phyloP scores from a whole-genome alignment of 2,888 invertebrate genomes.

The Troides aeacus region DNA sequence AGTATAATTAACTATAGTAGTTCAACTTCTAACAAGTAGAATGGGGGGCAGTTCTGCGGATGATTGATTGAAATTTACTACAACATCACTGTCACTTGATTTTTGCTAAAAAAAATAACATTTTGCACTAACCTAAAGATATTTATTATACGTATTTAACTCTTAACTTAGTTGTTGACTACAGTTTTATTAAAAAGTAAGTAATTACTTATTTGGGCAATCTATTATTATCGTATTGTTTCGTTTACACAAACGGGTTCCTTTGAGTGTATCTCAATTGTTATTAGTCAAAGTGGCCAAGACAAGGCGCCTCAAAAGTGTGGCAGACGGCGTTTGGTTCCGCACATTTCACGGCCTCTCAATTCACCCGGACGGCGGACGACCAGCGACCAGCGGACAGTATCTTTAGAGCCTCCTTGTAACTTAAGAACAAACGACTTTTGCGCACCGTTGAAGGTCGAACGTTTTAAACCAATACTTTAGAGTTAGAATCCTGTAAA shows the following conservation, averaged over 20 bases:
- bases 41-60: not conserved
- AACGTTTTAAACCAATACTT: slow-evolving; percentile 17
- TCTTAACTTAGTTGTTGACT: no score
- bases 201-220: no score
- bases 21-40: no score
- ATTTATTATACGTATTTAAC: no score
- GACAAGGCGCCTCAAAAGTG: slow-evolving; percentile 22
- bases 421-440: slow-evolving; percentile 10
- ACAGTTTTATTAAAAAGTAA: no score
- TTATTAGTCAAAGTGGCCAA: slow-evolving; percentile 16
- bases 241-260: no score
- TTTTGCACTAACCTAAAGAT: not conserved
- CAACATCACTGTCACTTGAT: slow-evolving; percentile 20
- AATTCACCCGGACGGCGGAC: slow-evolving; percentile 7
- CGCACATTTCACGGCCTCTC: slow-evolving; percentile 28
- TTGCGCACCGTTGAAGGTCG: slow-evolving; percentile 20
- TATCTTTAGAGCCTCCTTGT: slow-evolving; percentile 5
- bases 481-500: not conserved
- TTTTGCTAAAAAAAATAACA: slow-evolving; percentile 13
- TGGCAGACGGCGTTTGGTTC: slow-evolving; percentile 26
- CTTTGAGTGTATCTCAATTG: not conserved
- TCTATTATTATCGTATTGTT: no score
- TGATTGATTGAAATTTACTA: slow-evolving; percentile 17
- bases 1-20: no score
- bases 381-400: slow-evolving; percentile 2